Percentiles rank a stretch among this genome's conserved stretches.
Conservation (phyloP, 2,113 vertebrate species). For the Hippoglossus stenolepis region DNA sequence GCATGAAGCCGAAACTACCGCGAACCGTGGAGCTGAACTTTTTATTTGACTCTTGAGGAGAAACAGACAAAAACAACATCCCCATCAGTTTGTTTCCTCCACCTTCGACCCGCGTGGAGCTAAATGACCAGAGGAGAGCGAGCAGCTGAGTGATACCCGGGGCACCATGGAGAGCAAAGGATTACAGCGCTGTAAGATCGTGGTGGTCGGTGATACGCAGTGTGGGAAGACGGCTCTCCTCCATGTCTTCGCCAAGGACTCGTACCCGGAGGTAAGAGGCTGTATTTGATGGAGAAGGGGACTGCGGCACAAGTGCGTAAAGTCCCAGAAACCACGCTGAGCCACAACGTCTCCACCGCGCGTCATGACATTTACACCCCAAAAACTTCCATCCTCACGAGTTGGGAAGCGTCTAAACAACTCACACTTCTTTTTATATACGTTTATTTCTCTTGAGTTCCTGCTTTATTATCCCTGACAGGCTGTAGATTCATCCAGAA, state of each 20-base stretch:
- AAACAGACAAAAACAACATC: background rate
- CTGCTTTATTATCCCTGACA: too few species aligned
- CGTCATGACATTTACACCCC: background rate
- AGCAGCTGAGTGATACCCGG: conserved; percentile 51
- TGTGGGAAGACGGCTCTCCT: conserved; percentile 95
- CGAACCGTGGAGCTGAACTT: conserved; percentile 45
- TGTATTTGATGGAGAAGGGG: background rate
- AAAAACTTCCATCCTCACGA: background rate
- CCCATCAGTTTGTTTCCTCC: background rate
- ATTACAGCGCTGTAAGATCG: conserved; percentile 90
- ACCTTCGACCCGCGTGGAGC: conserved; percentile 16
- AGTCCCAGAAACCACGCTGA: background rate
- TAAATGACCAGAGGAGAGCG: conserved; percentile 66
- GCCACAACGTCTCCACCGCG: background rate
- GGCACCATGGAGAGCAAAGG: conserved; percentile 87
- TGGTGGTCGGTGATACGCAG: conserved; percentile 93
- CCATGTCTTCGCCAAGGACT: conserved; percentile 95
- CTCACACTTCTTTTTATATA: background rate
- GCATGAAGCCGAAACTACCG: conserved; percentile 45
- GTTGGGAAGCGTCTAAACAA: background rate
- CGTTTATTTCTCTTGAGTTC: background rate
- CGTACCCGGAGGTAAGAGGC: conserved; percentile 89
- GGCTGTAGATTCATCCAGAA: too few species aligned
- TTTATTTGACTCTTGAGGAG: background rate
- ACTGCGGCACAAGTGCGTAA: conserved; percentile 4